phyloP scores from a whole-genome alignment of 1,140 invertebrate species.

The Drosophila truncata region DNA sequence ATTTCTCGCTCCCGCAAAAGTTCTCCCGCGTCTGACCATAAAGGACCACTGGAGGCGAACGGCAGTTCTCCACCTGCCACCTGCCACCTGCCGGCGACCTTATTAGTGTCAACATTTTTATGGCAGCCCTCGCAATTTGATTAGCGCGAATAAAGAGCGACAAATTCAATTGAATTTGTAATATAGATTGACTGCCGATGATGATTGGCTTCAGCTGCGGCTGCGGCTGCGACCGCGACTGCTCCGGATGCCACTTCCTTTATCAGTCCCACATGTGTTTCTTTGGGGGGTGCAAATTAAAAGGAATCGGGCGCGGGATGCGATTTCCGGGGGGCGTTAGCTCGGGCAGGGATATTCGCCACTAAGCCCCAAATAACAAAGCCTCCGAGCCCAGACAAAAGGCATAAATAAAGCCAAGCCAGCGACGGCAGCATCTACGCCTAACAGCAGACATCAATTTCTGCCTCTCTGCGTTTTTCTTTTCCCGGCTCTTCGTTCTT shows the following conservation, averaged over 20 bases:
- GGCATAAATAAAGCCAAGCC: constrained; percentile 69
- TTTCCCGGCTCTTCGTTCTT: neutral
- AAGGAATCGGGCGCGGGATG: constrained; percentile 30
- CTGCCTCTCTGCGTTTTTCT: constrained; percentile 59
- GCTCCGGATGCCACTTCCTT: constrained; percentile 14
- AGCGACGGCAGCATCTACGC: constrained; percentile 60
- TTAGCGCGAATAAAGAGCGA: constrained; percentile 67
- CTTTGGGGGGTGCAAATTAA: constrained; percentile 60
- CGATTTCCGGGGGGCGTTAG: neutral
- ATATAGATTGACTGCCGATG: constrained; percentile 56
- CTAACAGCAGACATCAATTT: constrained; percentile 82
- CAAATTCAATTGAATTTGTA: constrained; percentile 81
- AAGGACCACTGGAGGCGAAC: constrained; percentile 2
- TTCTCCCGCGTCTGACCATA: constrained; percentile 17
- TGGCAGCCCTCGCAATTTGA: constrained; percentile 57
- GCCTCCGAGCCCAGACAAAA: constrained; percentile 63
- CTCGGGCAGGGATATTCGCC: constrained; percentile 48
- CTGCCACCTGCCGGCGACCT: constrained; percentile 25
- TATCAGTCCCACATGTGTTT: constrained; percentile 45
- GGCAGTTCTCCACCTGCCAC: constrained; percentile 25
- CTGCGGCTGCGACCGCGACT: constrained; percentile 5
- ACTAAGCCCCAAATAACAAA: constrained; percentile 79
- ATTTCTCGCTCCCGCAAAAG: neutral
- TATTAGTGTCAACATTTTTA: constrained; percentile 63
- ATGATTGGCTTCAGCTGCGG: constrained; percentile 66